Evolutionary conservation across 2,113 vertebrate genomes (phyloP).

Genomic region (Calyptomena viridis): DNA sequence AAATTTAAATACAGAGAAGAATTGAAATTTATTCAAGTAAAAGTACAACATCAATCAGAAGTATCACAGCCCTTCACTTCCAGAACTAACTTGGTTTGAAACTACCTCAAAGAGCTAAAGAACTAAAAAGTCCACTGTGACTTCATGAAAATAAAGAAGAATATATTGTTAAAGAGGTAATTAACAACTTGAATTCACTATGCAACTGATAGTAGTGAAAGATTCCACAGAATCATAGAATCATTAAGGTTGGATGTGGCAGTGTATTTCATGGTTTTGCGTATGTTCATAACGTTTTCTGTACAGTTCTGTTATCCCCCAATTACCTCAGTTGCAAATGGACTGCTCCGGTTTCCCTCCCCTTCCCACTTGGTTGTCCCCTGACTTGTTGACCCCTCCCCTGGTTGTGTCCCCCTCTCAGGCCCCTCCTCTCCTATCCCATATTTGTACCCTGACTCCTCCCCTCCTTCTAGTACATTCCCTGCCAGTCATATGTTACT

Average conservation of each 20-base stretch:
- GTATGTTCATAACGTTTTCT: too few species aligned
- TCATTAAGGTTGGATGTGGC: neutral
- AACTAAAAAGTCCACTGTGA: neutral
- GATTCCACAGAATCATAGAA: neutral
- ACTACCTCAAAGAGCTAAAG: neutral
- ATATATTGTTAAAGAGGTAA: neutral
- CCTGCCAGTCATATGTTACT: too few species aligned
- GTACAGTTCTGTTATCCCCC: too few species aligned
- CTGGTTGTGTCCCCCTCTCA: too few species aligned
- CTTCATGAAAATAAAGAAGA: neutral
- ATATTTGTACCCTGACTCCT: too few species aligned
- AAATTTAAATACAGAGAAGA: neutral
- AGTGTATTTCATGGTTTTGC: too few species aligned
- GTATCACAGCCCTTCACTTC: neutral
- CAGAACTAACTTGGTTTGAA: neutral
- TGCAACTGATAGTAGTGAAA: neutral
- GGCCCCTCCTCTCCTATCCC: too few species aligned
- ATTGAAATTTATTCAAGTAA: neutral
- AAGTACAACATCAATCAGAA: neutral
- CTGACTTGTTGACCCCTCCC: too few species aligned
- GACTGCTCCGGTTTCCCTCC: too few species aligned
- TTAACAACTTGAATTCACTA: neutral
- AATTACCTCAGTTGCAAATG: too few species aligned
- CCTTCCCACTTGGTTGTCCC: too few species aligned
- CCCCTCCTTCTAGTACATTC: too few species aligned